phyloP scores from a whole-genome alignment of 2,113 vertebrate species.

The Amphiprion ocellaris region DNA sequence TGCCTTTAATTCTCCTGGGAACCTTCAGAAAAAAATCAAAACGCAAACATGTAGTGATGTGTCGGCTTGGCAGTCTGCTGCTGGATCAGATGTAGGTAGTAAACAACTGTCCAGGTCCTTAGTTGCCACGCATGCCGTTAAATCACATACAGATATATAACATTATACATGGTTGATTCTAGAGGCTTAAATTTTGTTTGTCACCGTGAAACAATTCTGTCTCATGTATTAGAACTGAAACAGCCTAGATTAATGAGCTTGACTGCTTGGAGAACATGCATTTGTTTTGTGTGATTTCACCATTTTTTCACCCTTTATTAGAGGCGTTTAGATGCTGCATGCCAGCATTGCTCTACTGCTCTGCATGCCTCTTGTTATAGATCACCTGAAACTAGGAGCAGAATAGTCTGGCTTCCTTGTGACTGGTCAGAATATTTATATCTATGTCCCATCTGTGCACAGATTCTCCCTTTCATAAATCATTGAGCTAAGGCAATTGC shows the following conservation, averaged over 20 bases:
- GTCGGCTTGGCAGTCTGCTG: conserved; percentile 39
- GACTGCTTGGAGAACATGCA: not conserved
- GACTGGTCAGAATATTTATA: conserved; percentile 80
- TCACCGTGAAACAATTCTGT: not conserved
- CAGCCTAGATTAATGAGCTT: not conserved
- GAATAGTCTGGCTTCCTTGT: conserved; percentile 42
- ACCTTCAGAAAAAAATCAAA: conserved; percentile 3
- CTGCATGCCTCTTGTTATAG: conserved; percentile 17
- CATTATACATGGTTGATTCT: not conserved
- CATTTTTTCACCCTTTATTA: not conserved
- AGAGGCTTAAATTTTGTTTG: not conserved
- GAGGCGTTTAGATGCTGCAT: conserved; percentile 11
- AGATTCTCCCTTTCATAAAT: conserved; percentile 82
- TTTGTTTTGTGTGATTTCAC: not conserved
- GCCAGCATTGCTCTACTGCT: not conserved
- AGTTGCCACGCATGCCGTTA: not conserved
- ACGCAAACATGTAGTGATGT: conserved; percentile 6
- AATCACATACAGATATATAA: not conserved
- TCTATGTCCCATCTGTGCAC: conserved; percentile 74
- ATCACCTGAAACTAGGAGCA: conserved; percentile 50
- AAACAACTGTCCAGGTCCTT: conserved; percentile 37
- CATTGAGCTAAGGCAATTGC: conserved; percentile 83
- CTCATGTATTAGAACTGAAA: not conserved
- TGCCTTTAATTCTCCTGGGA: conserved; percentile 27
- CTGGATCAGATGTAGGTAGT: conserved; percentile 51